Evolutionary conservation across 2,113 vertebrate species (phyloP).

Genomic region (Oenanthe melanoleuca): DNA sequence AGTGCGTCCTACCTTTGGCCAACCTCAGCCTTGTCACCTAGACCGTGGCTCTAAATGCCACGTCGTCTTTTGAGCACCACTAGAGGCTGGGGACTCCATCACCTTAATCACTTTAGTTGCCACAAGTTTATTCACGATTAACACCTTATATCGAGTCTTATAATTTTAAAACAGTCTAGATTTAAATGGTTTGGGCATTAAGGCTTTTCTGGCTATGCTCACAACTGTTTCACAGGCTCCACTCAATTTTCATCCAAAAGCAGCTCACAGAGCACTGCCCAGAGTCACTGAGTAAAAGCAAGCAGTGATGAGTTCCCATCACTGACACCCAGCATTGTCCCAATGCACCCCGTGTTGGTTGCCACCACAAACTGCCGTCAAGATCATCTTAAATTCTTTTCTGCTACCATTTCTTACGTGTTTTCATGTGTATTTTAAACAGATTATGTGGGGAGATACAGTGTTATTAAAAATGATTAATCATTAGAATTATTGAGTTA

Average conservation of each 20-base stretch:
- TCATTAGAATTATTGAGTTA: background rate
- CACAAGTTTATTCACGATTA: background rate
- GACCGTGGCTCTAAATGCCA: background rate
- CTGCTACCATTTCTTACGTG: rapidly evolving
- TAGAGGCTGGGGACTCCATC: background rate
- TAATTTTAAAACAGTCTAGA: background rate
- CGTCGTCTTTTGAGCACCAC: background rate
- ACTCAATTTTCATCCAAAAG: background rate
- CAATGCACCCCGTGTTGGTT: rapidly evolving
- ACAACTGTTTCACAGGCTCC: background rate
- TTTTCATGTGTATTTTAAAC: background rate
- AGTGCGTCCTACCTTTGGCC: background rate
- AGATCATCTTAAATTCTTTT: background rate
- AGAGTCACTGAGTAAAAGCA: background rate
- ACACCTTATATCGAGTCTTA: background rate
- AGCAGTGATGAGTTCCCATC: background rate
- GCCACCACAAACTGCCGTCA: background rate
- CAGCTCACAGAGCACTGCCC: rapidly evolving
- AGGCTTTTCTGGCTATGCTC: background rate
- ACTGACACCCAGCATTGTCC: rapidly evolving
- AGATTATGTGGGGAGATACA: background rate
- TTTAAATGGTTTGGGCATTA: background rate
- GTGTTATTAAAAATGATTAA: background rate
- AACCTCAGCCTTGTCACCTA: background rate
- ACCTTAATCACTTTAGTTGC: background rate